Evolutionary conservation across 2,888 invertebrate genomes (phyloP).

Genomic region (Tetrapedia diversipes): DNA sequence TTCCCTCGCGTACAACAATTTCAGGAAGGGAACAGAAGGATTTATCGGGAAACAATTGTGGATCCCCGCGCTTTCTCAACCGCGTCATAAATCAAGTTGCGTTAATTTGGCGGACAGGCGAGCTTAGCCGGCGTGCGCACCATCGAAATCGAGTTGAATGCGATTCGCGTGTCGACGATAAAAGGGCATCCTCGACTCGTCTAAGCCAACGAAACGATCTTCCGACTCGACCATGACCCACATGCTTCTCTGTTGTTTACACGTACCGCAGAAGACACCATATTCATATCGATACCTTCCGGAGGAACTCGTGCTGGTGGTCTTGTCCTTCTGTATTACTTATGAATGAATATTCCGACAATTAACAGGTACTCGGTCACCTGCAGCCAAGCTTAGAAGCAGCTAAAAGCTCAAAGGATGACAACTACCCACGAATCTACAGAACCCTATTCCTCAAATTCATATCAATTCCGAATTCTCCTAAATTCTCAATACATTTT

Average conservation of each 20-base stretch:
- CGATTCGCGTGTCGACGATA: constrained; percentile 15
- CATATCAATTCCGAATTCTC: too few species aligned
- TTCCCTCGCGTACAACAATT: constrained; percentile 17
- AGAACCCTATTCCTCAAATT: too few species aligned
- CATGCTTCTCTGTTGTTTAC: constrained; percentile 40
- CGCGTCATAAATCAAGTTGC: constrained; percentile 42
- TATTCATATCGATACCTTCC: constrained; percentile 30
- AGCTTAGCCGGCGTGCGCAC: constrained; percentile 12
- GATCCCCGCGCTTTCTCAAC: background rate
- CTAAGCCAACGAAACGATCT: constrained; percentile 57
- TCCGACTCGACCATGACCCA: constrained; percentile 60
- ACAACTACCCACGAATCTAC: too few species aligned
- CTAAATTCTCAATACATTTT: too few species aligned
- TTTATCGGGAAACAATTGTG: constrained; percentile 35
- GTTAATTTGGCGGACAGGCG: constrained; percentile 36
- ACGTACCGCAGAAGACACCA: constrained; percentile 15
- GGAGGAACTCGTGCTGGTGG: constrained; percentile 1
- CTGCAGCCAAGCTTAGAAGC: background rate
- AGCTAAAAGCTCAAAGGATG: too few species aligned
- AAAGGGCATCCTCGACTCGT: constrained; percentile 53
- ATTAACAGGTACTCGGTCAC: background rate
- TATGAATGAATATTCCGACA: background rate
- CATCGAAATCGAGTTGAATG: constrained; percentile 16
- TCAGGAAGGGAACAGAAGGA: constrained; percentile 15
- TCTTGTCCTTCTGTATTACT: background rate